These are phyloP conservation scores for Pempheris klunzingeri DNA, from an alignment of 2,797 vertebrate genomes.

Conservation along the genomic window DNA sequence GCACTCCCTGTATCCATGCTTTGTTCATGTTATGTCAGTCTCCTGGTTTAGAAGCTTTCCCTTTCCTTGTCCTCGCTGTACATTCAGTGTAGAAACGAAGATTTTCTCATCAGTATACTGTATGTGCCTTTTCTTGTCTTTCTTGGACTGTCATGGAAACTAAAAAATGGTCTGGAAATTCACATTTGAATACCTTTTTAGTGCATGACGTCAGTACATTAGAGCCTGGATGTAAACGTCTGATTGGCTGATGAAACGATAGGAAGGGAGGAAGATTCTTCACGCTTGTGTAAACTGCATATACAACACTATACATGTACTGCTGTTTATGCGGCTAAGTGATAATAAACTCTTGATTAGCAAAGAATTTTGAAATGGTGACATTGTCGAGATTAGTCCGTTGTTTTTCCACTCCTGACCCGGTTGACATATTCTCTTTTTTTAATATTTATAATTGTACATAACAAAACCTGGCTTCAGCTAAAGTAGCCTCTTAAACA, in stretches of 20 bases:
- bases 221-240: neutral
- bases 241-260: neutral
- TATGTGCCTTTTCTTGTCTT: neutral
- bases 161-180: constrained; percentile 11
- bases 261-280: neutral
- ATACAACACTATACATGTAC: neutral
- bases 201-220: neutral
- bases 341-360: neutral
- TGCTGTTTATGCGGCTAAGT: neutral
- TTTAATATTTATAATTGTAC: neutral
- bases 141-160: constrained; percentile 28
- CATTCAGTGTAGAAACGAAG: constrained; percentile 8
- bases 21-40: constrained; percentile 11
- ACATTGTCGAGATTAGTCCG: neutral
- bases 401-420: neutral
- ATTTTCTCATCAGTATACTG: constrained; percentile 6
- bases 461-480: neutral
- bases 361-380: neutral
- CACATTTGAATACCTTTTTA: neutral
- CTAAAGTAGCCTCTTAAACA: neutral
- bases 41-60: constrained; percentile 9
- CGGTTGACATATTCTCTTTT: neutral
- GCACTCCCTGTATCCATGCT: constrained; percentile 16
- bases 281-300: neutral
- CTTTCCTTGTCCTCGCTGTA: neutral